Percentiles rank a stretch among this genome's conserved stretches.
These are phyloP conservation scores for Hetaerina titia DNA, from an alignment of 2,888 invertebrate genomes.

Conservation along the genomic window DNA sequence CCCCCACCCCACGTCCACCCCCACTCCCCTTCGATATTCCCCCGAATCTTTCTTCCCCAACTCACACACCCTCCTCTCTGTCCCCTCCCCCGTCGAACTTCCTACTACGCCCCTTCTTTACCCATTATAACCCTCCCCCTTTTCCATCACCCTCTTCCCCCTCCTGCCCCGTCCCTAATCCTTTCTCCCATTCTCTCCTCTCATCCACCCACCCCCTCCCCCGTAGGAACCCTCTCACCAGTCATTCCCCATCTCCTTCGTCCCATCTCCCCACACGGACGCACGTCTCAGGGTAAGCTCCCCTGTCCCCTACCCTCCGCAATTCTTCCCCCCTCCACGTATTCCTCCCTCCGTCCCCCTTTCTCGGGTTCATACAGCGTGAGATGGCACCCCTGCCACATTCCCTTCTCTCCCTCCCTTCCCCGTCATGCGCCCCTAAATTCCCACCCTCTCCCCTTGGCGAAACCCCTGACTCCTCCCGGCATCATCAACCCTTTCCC, in stretches of 20 bases:
- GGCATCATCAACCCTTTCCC: not conserved
- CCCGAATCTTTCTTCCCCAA: not conserved
- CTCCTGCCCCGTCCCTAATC: not conserved
- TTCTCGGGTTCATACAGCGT: not conserved
- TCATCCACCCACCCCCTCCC: not conserved
- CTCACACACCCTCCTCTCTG: not conserved
- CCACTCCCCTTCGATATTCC: not conserved
- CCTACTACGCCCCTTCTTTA: not conserved
- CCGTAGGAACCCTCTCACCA: not conserved
- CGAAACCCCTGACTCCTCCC: not conserved
- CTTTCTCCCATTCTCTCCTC: not conserved
- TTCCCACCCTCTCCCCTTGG: not conserved
- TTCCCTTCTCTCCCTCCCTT: not conserved
- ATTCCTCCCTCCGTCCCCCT: not conserved
- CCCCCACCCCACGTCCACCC: too few species aligned
- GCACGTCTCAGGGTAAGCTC: not conserved
- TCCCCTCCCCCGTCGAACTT: not conserved
- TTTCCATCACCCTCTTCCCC: not conserved
- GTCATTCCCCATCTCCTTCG: not conserved
- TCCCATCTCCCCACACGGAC: not conserved
- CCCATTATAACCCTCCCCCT: slow-evolving; percentile 24
- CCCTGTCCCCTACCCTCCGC: not conserved
- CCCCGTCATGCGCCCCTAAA: not conserved
- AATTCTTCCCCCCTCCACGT: too few species aligned
- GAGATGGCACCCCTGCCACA: slow-evolving; percentile 9